These are phyloP conservation scores for Coremacera marginata DNA, from an alignment of 2,888 invertebrate genomes.

Conservation along the genomic window DNA sequence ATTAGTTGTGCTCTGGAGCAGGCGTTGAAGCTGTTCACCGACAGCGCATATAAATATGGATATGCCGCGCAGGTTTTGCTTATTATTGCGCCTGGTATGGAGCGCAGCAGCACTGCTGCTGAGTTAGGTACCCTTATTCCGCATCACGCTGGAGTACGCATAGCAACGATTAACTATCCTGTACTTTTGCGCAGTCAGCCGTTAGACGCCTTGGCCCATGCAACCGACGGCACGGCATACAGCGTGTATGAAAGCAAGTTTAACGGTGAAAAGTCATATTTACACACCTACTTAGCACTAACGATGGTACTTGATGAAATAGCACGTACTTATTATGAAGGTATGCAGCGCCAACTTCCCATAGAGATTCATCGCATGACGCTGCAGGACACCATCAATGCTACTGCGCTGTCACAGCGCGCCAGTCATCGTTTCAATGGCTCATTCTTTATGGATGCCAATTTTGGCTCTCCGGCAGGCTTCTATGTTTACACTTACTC, in stretches of 20 bases:
- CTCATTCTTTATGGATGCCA: constrained; percentile 53
- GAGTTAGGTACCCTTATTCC: constrained; percentile 63
- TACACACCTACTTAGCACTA: constrained; percentile 72
- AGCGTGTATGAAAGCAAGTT: constrained; percentile 72
- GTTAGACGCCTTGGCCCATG: constrained; percentile 69
- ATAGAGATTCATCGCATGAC: constrained; percentile 34
- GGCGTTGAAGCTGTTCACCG: constrained; percentile 69
- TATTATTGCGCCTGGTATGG: constrained; percentile 72
- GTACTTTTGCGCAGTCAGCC: constrained; percentile 66
- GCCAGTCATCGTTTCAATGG: constrained; percentile 11
- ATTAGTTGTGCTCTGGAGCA: constrained; percentile 58
- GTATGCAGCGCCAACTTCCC: constrained; percentile 47
- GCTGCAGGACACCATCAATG: constrained; percentile 7
- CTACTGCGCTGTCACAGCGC: background rate
- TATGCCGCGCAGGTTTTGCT: constrained; percentile 72
- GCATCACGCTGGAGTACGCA: constrained; percentile 68
- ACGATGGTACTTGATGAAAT: constrained; percentile 71
- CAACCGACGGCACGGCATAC: constrained; percentile 69
- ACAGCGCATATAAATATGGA: constrained; percentile 67
- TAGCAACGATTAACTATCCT: constrained; percentile 73
- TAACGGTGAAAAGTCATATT: constrained; percentile 70
- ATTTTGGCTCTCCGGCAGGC: constrained; percentile 71
- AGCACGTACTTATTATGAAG: constrained; percentile 70
- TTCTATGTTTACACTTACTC: constrained; percentile 72
- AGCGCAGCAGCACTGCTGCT: constrained; percentile 66